Conservation (phyloP, 2,888 invertebrate species). For the Rhaphigaster nebulosa region DNA sequence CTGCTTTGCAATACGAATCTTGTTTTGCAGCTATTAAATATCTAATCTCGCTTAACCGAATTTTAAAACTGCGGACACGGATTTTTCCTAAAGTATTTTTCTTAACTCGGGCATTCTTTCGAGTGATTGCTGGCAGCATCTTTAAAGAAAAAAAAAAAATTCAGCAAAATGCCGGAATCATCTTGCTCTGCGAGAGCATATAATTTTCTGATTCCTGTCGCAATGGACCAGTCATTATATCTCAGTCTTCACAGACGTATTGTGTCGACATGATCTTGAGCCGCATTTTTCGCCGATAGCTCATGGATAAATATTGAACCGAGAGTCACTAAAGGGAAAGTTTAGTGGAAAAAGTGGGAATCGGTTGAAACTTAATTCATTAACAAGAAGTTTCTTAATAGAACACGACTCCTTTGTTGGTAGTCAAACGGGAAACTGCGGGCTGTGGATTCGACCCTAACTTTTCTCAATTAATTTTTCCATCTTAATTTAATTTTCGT, state of each 20-base stretch:
- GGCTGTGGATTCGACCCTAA: neutral
- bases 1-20: no score
- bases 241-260: neutral
- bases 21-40: no score
- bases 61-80: no score
- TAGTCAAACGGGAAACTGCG: neutral
- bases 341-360: neutral
- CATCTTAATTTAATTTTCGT: neutral
- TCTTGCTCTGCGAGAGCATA: neutral
- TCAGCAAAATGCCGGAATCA: neutral
- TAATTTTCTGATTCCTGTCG: conserved; percentile 13
- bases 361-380: neutral
- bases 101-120: neutral
- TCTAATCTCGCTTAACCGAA: no score
- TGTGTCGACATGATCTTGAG: neutral
- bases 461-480: neutral
- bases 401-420: neutral
- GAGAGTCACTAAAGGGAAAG: neutral
- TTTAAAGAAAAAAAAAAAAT: neutral
- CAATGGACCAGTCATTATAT: neutral
- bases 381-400: neutral
- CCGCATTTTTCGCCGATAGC: neutral
- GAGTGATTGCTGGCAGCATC: neutral
- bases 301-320: neutral
- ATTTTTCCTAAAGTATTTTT: no score